Conservation (phyloP, 2,888 invertebrate genomes). For the Hirtodrosophila histrioides region DNA sequence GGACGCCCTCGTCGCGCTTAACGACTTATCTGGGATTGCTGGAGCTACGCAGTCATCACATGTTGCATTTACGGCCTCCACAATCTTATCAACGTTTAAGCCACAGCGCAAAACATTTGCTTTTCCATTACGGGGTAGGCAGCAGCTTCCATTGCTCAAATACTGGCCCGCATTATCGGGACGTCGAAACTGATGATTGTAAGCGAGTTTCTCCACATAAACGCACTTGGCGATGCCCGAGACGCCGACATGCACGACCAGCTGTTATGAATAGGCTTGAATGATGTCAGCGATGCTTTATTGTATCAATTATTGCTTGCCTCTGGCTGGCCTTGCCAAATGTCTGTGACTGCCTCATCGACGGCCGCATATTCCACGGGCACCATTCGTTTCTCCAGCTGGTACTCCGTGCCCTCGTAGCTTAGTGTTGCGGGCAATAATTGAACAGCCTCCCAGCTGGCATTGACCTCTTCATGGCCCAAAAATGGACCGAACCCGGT, state of each 20-base stretch:
- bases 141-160: slow-evolving; percentile 64
- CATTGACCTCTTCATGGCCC: slow-evolving; percentile 87
- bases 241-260: slow-evolving; percentile 84
- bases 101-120: slow-evolving; percentile 74
- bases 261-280: slow-evolving; percentile 43
- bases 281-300: slow-evolving; percentile 48
- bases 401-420: slow-evolving; percentile 83
- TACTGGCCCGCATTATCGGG: slow-evolving; percentile 79
- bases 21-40: not conserved
- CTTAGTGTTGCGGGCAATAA: slow-evolving; percentile 84
- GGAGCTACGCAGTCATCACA: slow-evolving; percentile 69
- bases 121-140: slow-evolving; percentile 51
- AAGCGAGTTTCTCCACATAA: slow-evolving; percentile 82
- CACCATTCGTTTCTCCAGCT: slow-evolving; percentile 86
- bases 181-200: slow-evolving; percentile 82
- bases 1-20: slow-evolving; percentile 60
- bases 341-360: slow-evolving; percentile 85
- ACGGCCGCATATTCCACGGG: slow-evolving; percentile 89
- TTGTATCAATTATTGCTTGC: slow-evolving; percentile 82
- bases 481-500: slow-evolving; percentile 93
- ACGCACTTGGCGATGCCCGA: slow-evolving; percentile 80
- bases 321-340: slow-evolving; percentile 88
- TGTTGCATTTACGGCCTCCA: slow-evolving; percentile 69
- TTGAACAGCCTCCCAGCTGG: slow-evolving; percentile 92
- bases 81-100: slow-evolving; percentile 84